Base-by-base conservation (phyloP, 2,113 vertebrate species). In the Larimichthys polyactis region DNA sequence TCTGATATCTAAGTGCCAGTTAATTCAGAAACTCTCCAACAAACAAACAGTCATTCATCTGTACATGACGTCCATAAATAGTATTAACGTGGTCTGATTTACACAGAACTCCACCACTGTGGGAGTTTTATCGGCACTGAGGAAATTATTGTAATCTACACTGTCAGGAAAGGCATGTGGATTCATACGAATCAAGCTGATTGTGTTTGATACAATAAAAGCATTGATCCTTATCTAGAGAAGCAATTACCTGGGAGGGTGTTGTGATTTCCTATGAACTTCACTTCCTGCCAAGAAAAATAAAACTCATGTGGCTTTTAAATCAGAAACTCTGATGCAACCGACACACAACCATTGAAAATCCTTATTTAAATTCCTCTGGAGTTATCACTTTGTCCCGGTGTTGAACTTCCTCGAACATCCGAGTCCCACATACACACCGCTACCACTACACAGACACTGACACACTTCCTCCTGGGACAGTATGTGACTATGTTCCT, bases 401-500 rank as follows among this genome's bases (percentile, higher is more conserved):
- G 16, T 52, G 3, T 20, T 63, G 20, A 84, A 79, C 75, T 57
- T 79, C 36, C 76, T 48, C 0, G 0, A 5, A 12, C 11, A 62
- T 54, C 52, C 24, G 58, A 67, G 57, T 27, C 57, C 46, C 36
- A 74, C 12, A 20, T 6, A 36, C 2, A 24, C 20, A 40, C n/a
- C 14, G 7, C 64, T 12, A 52, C 32, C 2, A 19, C 20, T 4
- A 52, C 29, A 40, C 15, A 46, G 19, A 64, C 6, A 64, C 36
- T 5, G 52, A 72, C 43, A 14, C 51, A 60, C 51, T 55, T 77
- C 46, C 70, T 85, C 78, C 82, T 72, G 24, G 0, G 44, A 0
- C 0, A 62, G 20, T 1, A 22, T 43, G 52, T 12, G 57, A 78
- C 29, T 44, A 51, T 52, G 10, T 11, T 9, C 9, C n/a, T 54